Evolutionary conservation across 2,113 vertebrate species (phyloP).

Genomic region (Galbula dea): DNA sequence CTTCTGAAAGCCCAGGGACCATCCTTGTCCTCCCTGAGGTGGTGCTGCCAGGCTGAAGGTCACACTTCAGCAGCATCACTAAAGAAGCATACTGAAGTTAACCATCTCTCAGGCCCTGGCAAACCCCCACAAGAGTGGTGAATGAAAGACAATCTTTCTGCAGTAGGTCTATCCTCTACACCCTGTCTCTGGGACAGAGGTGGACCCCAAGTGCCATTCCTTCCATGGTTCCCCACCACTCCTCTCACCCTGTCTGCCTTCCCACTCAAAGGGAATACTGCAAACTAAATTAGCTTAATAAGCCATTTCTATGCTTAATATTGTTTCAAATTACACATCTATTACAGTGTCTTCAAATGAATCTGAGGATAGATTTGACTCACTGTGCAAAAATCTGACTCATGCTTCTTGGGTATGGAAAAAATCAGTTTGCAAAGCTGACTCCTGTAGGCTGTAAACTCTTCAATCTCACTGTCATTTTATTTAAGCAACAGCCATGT

Average conservation of each 20-base stretch:
- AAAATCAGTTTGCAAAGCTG: conserved; percentile 3
- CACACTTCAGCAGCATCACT: background rate
- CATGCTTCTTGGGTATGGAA: conserved; percentile 24
- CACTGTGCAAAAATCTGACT: conserved; percentile 47
- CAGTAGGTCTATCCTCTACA: too few relatives aligned
- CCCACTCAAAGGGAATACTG: background rate
- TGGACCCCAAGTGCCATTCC: background rate
- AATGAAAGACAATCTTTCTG: background rate
- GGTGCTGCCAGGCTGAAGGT: background rate
- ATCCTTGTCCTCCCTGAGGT: accelerated
- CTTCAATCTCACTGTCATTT: background rate
- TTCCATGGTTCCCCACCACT: background rate
- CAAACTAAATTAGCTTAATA: background rate
- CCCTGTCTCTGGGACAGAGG: background rate
- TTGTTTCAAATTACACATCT: background rate
- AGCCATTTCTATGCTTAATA: background rate
- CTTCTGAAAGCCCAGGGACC: background rate
- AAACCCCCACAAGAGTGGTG: accelerated
- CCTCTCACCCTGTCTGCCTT: background rate
- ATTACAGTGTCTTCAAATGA: background rate
- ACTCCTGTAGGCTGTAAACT: background rate
- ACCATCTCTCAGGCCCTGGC: background rate
- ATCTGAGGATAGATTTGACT: conserved; percentile 44
- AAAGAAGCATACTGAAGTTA: accelerated
- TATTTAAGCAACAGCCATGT: background rate